A percentile compares a stretch with the other conserved stretches of the same genome.
Evolutionary conservation across 2,797 vertebrate genomes (phyloP).

Genomic region (Oceanodroma leucorhoa): DNA sequence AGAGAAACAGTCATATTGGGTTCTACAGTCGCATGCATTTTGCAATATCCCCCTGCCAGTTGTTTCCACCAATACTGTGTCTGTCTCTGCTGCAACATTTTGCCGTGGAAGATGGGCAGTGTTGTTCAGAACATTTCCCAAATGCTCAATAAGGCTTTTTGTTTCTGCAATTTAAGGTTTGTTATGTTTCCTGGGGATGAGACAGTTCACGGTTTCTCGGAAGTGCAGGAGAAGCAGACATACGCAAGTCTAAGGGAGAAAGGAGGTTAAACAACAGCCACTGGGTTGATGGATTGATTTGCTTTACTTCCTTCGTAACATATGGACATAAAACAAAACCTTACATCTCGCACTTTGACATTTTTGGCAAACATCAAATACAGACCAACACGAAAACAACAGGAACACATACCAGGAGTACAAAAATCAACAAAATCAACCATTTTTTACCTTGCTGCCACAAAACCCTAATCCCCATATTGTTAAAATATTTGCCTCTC

Average conservation of each 20-base stretch:
- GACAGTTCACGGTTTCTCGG: neutral
- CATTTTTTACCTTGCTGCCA: neutral
- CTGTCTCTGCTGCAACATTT: neutral
- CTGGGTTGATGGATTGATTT: neutral
- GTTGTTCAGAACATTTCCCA: constrained; percentile 40
- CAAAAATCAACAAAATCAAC: neutral
- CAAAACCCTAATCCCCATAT: neutral
- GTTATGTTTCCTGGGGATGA: neutral
- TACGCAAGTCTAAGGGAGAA: neutral
- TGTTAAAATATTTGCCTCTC: neutral
- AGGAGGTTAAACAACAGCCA: neutral
- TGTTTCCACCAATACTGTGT: neutral
- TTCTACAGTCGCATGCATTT: neutral
- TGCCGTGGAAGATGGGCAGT: neutral
- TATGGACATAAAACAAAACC: neutral
- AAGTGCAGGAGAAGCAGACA: neutral
- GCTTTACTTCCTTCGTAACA: neutral
- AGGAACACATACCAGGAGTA: neutral
- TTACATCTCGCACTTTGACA: neutral
- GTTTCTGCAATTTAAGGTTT: neutral
- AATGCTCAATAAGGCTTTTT: neutral
- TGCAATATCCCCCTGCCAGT: neutral
- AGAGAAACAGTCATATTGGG: neutral
- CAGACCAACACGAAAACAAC: neutral
- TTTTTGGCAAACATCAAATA: neutral